Percentiles rank a stretch among this genome's conserved stretches.
phyloP scores from a whole-genome alignment of 2,888 invertebrate species.

The Nudaria mundana region DNA sequence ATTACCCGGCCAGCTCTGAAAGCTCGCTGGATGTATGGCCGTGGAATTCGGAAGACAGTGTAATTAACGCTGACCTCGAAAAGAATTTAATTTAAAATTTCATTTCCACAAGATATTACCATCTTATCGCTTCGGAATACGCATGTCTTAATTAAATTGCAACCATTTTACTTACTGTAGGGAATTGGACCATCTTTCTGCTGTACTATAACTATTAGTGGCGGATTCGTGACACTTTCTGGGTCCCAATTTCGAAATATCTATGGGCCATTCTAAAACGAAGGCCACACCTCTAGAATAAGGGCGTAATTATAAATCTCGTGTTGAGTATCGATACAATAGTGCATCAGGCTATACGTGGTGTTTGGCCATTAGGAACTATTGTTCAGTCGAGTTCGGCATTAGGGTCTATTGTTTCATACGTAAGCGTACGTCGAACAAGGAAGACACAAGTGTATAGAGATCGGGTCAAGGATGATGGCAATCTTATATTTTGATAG shows the following conservation, averaged over 20 bases:
- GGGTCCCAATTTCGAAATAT: slow-evolving; percentile 28
- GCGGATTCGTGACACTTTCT: too few species aligned
- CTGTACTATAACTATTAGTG: too few species aligned
- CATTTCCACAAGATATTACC: slow-evolving; percentile 18
- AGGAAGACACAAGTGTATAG: slow-evolving; percentile 46
- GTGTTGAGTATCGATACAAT: slow-evolving; percentile 27
- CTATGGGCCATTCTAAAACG: slow-evolving; percentile 12
- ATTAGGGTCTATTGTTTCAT: slow-evolving; percentile 54
- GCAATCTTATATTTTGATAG: not conserved
- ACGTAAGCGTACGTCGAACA: slow-evolving; percentile 30
- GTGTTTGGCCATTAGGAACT: slow-evolving; percentile 41
- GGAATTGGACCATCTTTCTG: too few species aligned
- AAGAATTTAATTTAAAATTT: slow-evolving; percentile 20
- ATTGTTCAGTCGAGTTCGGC: slow-evolving; percentile 43
- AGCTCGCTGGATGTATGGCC: slow-evolving; percentile 37
- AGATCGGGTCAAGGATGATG: slow-evolving; percentile 51
- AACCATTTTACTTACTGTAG: too few species aligned
- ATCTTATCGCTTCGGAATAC: slow-evolving; percentile 14
- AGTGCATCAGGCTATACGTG: slow-evolving; percentile 27
- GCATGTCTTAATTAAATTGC: slow-evolving; percentile 1
- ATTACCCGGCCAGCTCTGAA: slow-evolving; percentile 50
- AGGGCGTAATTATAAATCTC: slow-evolving; percentile 22
- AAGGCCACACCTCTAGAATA: slow-evolving; percentile 29
- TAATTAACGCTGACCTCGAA: slow-evolving; percentile 26
- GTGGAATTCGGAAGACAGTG: slow-evolving; percentile 30